Percentiles rank a stretch among this genome's conserved stretches.
Evolutionary conservation across 2,888 invertebrate genomes (phyloP).

Genomic region (Melanargia galathea): DNA sequence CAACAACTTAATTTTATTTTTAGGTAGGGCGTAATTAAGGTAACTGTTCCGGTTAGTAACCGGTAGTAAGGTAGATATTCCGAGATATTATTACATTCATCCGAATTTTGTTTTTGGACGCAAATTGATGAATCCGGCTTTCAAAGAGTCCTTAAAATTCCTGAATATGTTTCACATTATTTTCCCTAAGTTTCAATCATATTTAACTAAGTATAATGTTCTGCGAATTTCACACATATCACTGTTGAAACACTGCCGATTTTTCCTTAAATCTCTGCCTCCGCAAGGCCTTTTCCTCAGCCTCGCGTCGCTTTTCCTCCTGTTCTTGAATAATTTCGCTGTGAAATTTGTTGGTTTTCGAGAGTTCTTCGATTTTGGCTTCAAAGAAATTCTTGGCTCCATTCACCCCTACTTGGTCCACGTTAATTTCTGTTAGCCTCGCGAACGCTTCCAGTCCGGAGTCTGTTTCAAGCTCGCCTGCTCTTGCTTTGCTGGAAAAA

Average conservation of each 20-base stretch:
- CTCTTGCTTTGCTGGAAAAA: slow-evolving; percentile 89
- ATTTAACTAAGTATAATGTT: slow-evolving; percentile 23
- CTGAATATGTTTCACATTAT: background rate
- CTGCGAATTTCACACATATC: slow-evolving; percentile 36
- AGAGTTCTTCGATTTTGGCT: slow-evolving; percentile 95
- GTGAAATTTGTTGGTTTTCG: slow-evolving; percentile 93
- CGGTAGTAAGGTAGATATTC: no score
- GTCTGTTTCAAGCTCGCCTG: slow-evolving; percentile 93
- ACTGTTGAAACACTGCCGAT: slow-evolving; percentile 88
- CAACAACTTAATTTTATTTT: slow-evolving; percentile 45
- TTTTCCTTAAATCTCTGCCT: slow-evolving; percentile 94
- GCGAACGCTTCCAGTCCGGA: slow-evolving; percentile 94
- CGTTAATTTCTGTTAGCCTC: slow-evolving; percentile 93
- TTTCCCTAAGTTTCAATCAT: background rate
- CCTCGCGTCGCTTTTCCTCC: slow-evolving; percentile 91
- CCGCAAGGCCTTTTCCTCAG: slow-evolving; percentile 91
- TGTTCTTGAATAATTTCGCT: slow-evolving; percentile 96
- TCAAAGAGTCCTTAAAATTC: background rate
- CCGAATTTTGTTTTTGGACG: background rate
- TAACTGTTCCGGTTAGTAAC: slow-evolving; percentile 3
- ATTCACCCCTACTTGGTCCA: slow-evolving; percentile 96
- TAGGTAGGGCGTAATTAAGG: background rate
- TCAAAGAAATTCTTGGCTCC: slow-evolving; percentile 98
- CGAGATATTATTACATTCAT: slow-evolving; percentile 22
- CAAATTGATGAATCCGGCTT: background rate